phyloP scores from a whole-genome alignment of 1,140 invertebrate genomes.

The Pseudomyrmex flavicornis region DNA sequence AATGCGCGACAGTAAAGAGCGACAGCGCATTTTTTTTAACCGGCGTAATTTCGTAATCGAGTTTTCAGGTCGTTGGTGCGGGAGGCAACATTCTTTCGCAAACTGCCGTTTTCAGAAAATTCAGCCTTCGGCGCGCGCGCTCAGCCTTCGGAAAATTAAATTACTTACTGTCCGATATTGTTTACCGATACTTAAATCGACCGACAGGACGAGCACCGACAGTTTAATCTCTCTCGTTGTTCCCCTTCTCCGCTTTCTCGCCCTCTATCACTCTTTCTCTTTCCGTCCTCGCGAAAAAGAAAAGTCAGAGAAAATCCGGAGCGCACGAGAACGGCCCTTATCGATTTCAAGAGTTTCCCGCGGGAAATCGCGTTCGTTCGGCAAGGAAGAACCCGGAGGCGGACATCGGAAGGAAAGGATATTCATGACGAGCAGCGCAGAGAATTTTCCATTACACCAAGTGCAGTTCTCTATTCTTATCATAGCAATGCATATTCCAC shows the following conservation, averaged over 20 bases:
- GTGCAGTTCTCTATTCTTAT: conserved; percentile 74
- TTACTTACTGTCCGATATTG: conserved; percentile 50
- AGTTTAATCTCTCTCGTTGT: conserved; percentile 61
- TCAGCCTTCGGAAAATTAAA: conserved; percentile 46
- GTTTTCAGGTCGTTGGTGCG: not conserved
- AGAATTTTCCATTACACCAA: conserved; percentile 78
- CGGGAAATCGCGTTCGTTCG: conserved; percentile 70
- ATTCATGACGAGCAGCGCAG: conserved; percentile 58
- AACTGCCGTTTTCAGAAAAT: conserved; percentile 8
- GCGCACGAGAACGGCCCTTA: conserved; percentile 38
- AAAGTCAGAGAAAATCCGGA: conserved; percentile 46
- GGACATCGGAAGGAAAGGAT: conserved; percentile 48
- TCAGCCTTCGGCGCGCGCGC: conserved; percentile 14
- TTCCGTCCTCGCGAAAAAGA: not conserved
- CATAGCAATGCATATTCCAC: conserved; percentile 74
- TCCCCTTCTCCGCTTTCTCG: not conserved
- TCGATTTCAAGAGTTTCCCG: conserved; percentile 65
- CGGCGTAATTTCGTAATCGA: not conserved
- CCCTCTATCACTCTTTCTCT: too few relatives aligned
- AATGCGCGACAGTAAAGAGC: not conserved
- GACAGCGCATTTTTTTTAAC: not conserved
- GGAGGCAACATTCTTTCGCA: conserved; percentile 5
- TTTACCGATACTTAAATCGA: conserved; percentile 59
- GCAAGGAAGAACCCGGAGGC: conserved; percentile 59
- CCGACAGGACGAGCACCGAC: conserved; percentile 41